These are phyloP conservation scores for Fissipunctia ypsillon DNA, from an alignment of 2,888 invertebrate genomes.

Conservation along the genomic window DNA sequence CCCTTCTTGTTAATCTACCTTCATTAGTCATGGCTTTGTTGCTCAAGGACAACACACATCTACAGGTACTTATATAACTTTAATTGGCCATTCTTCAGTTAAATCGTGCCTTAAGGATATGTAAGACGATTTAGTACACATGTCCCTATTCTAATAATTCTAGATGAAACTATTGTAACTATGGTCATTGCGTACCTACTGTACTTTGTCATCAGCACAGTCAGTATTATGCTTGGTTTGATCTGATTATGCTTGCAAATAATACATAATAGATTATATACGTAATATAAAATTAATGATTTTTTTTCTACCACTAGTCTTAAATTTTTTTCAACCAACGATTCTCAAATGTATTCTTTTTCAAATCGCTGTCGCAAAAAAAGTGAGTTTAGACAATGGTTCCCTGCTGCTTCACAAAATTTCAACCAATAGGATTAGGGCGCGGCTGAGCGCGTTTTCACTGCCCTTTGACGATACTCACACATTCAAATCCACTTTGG, in stretches of 20 bases:
- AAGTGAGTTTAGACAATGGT: not conserved
- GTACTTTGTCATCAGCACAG: not conserved
- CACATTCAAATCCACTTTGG: not conserved
- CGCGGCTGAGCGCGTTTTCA: not conserved
- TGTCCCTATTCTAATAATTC: conserved; percentile 4
- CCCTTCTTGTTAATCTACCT: conserved; percentile 76
- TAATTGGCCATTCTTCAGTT: conserved; percentile 49
- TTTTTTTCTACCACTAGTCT: too few relatives aligned
- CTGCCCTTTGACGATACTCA: conserved; percentile 14
- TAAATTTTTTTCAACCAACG: not conserved
- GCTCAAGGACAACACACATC: conserved; percentile 69
- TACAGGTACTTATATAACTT: conserved; percentile 33
- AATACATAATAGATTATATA: not conserved
- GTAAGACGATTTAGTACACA: not conserved
- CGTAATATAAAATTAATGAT: not conserved
- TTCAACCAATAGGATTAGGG: not conserved
- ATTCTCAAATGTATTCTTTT: not conserved
- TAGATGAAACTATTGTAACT: too few relatives aligned
- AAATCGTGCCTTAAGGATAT: conserved; percentile 27
- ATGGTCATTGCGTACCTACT: not conserved
- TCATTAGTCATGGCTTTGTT: conserved; percentile 79
- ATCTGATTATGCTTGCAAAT: not conserved
- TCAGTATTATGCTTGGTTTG: not conserved
- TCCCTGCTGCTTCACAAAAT: not conserved
- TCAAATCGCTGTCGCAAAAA: not conserved